Conservation (phyloP, 2,797 vertebrate genomes). For the Xenops minutus region DNA sequence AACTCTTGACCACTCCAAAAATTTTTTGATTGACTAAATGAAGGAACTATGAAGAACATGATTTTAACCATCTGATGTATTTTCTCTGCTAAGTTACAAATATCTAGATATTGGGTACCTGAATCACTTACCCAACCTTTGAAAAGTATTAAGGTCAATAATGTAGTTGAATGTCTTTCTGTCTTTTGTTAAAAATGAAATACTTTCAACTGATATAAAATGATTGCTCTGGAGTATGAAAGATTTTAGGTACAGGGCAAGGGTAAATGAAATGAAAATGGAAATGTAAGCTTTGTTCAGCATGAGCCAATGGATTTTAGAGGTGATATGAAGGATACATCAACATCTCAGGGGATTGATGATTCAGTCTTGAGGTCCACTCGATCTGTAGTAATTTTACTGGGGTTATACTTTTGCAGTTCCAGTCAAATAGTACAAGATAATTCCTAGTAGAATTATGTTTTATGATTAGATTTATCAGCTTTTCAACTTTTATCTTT, state of each 20-base stretch:
- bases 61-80: background rate
- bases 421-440: background rate
- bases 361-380: background rate
- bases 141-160: background rate
- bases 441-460: background rate
- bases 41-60: background rate
- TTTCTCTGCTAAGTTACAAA: background rate
- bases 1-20: background rate
- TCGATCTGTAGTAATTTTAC: background rate
- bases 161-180: background rate
- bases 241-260: background rate
- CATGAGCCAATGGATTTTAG: background rate
- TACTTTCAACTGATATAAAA: background rate
- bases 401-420: background rate
- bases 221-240: background rate
- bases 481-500: background rate
- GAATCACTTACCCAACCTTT: background rate
- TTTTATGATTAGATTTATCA: background rate
- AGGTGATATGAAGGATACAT: background rate
- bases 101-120: background rate
- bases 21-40: background rate
- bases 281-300: slow-evolving; percentile 17
- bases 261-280: slow-evolving; percentile 1
- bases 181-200: background rate
- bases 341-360: background rate